These are phyloP conservation scores for Phallusia fumigata DNA, from an alignment of 23 tunicate species.

Conservation along the genomic window DNA sequence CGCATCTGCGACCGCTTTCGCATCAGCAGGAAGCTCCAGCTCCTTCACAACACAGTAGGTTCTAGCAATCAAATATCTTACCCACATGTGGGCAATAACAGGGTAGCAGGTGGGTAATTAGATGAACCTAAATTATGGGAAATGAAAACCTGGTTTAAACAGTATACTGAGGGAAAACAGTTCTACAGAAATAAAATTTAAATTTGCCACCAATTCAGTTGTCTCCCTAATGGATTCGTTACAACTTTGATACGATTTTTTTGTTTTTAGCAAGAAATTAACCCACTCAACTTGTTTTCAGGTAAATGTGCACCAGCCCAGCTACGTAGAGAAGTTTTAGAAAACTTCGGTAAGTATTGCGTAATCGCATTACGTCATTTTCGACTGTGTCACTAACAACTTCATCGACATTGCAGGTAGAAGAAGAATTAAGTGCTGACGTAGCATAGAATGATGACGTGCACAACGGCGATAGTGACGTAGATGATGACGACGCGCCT, in stretches of 20 bases:
- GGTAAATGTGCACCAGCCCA: not conserved
- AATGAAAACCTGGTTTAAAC: no score
- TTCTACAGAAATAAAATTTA: no score
- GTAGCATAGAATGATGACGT: constrained; percentile 13
- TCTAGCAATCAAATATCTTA: no score
- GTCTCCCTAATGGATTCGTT: no score
- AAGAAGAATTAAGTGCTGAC: constrained; percentile 8
- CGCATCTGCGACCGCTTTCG: not conserved
- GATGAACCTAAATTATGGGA: no score
- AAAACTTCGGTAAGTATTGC: not conserved
- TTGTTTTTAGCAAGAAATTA: no score
- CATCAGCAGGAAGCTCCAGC: constrained; percentile 1
- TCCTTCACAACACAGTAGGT: not conserved
- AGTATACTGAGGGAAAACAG: no score
- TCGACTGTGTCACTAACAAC: not conserved
- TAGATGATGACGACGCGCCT: not conserved
- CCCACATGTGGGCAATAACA: no score
- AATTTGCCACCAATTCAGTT: no score
- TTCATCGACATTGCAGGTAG: not conserved
- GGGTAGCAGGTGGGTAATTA: no score
- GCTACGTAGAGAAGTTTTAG: not conserved
- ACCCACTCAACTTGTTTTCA: no score
- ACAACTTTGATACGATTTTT: no score
- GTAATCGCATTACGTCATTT: not conserved
- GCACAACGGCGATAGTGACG: constrained; percentile 13